Evolutionary conservation across 2,797 vertebrate genomes (phyloP).

Genomic region (Leucoraja ocellata): DNA sequence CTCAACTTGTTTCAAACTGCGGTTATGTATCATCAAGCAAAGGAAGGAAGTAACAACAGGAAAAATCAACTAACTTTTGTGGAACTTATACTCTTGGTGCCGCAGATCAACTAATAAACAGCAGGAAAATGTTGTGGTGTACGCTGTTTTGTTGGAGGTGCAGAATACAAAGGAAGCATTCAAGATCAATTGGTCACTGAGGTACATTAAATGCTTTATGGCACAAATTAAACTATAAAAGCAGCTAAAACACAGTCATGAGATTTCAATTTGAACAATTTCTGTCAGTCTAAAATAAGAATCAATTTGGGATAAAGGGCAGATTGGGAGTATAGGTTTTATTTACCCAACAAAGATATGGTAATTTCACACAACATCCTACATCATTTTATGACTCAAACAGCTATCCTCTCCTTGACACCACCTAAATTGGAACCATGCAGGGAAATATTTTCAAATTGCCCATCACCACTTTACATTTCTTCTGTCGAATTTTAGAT

Average conservation of each 20-base stretch:
- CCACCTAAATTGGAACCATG: not conserved
- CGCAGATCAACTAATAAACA: not conserved
- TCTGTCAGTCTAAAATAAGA: not conserved
- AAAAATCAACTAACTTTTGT: not conserved
- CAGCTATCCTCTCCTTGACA: not conserved
- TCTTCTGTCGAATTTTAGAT: not conserved
- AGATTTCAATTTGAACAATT: not conserved
- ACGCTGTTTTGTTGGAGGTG: not conserved
- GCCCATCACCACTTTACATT: not conserved
- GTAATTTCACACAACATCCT: too few species aligned
- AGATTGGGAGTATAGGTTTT: not conserved
- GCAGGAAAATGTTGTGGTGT: not conserved
- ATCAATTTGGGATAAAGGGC: not conserved
- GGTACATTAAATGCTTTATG: not conserved
- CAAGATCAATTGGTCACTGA: not conserved
- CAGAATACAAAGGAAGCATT: not conserved
- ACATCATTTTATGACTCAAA: too few species aligned
- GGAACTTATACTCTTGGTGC: not conserved
- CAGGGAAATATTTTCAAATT: not conserved
- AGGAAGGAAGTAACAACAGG: not conserved
- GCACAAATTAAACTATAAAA: not conserved
- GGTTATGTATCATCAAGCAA: not conserved
- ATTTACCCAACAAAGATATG: not conserved
- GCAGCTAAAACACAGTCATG: not conserved
- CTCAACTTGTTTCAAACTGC: not conserved